Evolutionary conservation across 2,113 vertebrate genomes (phyloP).

Genomic region (Telmatochromis sp.): DNA sequence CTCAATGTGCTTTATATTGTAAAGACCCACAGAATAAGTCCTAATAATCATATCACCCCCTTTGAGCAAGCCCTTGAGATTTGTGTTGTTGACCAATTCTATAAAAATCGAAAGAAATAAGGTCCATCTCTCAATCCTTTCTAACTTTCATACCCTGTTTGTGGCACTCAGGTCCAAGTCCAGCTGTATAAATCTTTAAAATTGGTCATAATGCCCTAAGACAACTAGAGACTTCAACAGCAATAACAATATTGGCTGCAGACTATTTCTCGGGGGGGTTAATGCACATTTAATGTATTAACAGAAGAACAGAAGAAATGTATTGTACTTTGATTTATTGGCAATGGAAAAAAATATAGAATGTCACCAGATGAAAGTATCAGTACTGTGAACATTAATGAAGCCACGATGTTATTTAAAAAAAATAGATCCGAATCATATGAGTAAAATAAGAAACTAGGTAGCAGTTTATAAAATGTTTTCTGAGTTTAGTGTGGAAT

Average conservation of each 20-base stretch:
- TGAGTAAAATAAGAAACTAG: neutral
- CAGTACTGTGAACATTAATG: neutral
- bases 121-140: neutral
- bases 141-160: neutral
- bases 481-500: neutral
- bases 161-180: neutral
- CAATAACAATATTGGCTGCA: neutral
- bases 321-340: neutral
- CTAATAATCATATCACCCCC: neutral
- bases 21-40: neutral
- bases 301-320: neutral
- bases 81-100: neutral
- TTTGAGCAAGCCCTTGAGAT: neutral
- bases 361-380: neutral
- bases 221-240: neutral
- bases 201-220: neutral
- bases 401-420: rapidly evolving
- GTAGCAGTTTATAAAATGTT: neutral
- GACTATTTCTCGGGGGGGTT: neutral
- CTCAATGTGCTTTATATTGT: neutral
- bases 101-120: neutral
- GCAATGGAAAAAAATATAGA: neutral
- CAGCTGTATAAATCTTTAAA: neutral
- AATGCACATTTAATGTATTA: neutral
- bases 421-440: neutral